phyloP scores from a whole-genome alignment of 2,113 vertebrate genomes.

The Scalopus aquaticus region DNA sequence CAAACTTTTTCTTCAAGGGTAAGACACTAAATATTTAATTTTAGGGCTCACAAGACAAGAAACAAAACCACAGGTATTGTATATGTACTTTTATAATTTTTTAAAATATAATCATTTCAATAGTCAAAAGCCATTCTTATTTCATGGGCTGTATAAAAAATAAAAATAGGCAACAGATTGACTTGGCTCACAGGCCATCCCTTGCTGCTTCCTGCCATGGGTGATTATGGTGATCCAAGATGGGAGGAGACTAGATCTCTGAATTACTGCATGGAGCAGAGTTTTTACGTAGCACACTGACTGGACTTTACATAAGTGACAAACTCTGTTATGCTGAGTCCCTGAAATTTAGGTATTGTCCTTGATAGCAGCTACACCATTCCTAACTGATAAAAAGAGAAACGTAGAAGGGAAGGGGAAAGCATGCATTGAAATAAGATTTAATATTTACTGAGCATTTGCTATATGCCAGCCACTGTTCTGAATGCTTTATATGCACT shows the following conservation, averaged over 20 bases:
- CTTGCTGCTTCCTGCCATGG: neutral
- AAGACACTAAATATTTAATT: neutral
- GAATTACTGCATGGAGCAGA: neutral
- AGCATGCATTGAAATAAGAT: neutral
- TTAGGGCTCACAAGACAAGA: neutral
- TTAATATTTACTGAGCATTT: no score
- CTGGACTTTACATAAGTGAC: neutral
- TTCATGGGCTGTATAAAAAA: neutral
- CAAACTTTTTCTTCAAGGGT: neutral
- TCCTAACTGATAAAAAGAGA: neutral
- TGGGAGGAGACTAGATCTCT: neutral
- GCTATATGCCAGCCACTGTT: neutral
- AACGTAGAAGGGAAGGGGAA: neutral
- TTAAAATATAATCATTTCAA: neutral
- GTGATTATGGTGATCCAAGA: accelerated
- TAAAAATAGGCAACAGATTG: neutral
- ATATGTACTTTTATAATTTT: neutral
- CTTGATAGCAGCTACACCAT: neutral
- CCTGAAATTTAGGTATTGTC: neutral
- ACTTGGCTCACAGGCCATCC: neutral
- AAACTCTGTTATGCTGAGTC: neutral
- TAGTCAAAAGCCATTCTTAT: neutral
- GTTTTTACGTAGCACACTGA: neutral
- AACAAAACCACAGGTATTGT: neutral
- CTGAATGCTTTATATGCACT: neutral